These are phyloP conservation scores for Vidua macroura DNA, from an alignment of 2,113 vertebrate genomes.

Conservation along the genomic window DNA sequence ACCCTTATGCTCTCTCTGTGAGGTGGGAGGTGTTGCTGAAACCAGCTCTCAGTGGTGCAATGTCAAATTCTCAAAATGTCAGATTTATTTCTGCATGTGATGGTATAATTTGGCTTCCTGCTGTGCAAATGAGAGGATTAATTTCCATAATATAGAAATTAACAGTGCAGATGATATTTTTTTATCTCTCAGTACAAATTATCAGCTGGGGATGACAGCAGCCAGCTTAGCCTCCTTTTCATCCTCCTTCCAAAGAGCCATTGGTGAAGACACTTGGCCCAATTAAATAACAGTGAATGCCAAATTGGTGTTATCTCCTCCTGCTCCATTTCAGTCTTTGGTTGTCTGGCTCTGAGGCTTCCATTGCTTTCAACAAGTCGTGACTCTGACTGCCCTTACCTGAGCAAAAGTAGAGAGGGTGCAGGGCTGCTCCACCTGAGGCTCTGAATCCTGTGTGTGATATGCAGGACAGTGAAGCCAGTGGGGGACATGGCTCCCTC, in stretches of 20 bases:
- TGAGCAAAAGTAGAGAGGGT: not conserved
- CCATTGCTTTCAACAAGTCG: not conserved
- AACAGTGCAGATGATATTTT: not conserved
- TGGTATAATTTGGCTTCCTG: slow-evolving; percentile 31
- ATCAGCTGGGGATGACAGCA: not conserved
- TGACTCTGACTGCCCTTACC: not conserved
- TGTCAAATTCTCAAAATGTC: slow-evolving; percentile 22
- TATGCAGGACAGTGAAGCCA: not conserved
- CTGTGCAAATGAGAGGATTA: slow-evolving; percentile 44
- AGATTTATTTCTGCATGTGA: not conserved
- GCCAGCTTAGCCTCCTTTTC: not conserved
- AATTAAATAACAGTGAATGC: not conserved
- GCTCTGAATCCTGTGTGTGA: not conserved
- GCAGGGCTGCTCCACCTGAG: not conserved
- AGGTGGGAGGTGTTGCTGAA: not conserved
- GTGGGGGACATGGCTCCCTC: accelerated
- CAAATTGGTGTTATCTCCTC: not conserved
- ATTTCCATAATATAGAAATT: slow-evolving; percentile 42
- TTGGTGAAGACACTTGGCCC: not conserved
- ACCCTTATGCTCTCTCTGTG: not conserved
- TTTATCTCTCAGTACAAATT: not conserved
- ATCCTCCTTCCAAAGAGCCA: not conserved
- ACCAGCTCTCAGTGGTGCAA: not conserved
- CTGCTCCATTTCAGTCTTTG: not conserved
- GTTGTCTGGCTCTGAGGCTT: not conserved